Conservation (phyloP, 1,140 invertebrate species). For the Potamilus streckersoni region DNA sequence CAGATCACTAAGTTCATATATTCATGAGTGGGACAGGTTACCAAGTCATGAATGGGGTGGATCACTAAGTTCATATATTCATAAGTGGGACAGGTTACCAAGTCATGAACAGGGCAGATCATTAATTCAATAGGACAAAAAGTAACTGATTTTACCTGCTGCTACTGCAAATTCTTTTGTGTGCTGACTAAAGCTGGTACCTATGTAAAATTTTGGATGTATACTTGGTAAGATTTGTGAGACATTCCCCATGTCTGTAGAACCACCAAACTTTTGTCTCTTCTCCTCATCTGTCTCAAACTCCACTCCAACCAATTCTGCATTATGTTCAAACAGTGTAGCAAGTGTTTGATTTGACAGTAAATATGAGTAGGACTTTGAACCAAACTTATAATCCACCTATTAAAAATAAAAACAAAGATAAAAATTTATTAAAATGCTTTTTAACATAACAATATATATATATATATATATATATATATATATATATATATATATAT, state of each 20-base stretch:
- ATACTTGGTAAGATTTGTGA: conserved; percentile 64
- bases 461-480: too few species aligned
- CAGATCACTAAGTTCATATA: too few species aligned
- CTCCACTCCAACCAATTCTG: conserved; percentile 36
- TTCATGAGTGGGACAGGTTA: too few species aligned
- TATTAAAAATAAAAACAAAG: conserved; percentile 8
- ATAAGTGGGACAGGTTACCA: too few species aligned
- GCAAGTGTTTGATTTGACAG: conserved; percentile 46
- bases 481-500: too few species aligned
- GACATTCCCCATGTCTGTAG: conserved; percentile 64
- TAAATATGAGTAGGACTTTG: conserved; percentile 45
- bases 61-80: too few species aligned
- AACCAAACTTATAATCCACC: conserved; percentile 35
- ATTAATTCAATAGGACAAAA: too few species aligned
- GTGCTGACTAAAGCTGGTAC: conserved; percentile 52
- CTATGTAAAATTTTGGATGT: conserved; percentile 62
- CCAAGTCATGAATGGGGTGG: too few species aligned
- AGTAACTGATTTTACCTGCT: conserved; percentile 21
- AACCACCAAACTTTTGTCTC: conserved; percentile 39
- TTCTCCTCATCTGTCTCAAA: conserved; percentile 38
- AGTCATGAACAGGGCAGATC: too few species aligned
- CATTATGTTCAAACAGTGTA: conserved; percentile 48
- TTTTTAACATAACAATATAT: too few species aligned
- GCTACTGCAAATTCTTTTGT: conserved; percentile 52
- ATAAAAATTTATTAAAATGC: background rate